Evolutionary conservation across 2,113 vertebrate species (phyloP), one percentile per base, ranked within the genome.

Genomic region (Jaculus jaculus): DNA sequence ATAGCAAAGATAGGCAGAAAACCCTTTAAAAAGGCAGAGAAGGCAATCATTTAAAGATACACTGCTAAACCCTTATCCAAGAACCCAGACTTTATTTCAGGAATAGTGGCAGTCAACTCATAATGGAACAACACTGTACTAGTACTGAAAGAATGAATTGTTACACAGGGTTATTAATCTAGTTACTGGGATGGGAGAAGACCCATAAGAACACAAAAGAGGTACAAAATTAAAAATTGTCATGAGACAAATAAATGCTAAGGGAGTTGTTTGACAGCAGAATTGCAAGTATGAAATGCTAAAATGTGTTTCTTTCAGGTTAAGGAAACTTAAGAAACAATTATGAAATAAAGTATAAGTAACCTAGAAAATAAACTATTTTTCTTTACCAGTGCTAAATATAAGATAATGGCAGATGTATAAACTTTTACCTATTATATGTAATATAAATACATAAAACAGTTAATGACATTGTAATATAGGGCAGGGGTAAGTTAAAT

Each of bases 321-420:
- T 28, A 84, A 84, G 34, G 34, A 4, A 74, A 88, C 4, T 15
- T 24, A 47, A 79, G 18, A 4, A 82, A 65, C 7, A 5, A 71
- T 24, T 12, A 65, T 32, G 81, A 92, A 73, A 8, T 42, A 11
- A 85, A 83, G 26, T 11, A 37, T 66, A 84, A 88, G 65, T 30
- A 75, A 30, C 5, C 61, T 42, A n/a, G 18, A 68, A 84, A 80
- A 71, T 28, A 75, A 93, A 23, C 5, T 28, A 13, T 18, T 91
- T 81, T 82, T 47, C 23, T n/a, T 74, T 69, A n/a, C 68, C 93
- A 32, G 28, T 84, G 8, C 2, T 78, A 91, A 94, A 95, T 37
- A 74, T 39, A 86, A 87, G 30, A 51, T 7, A 63, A 80, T 92
- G 18, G 51, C 83, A 16, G 42, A 69, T 84, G 23, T 3, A 87